Evolutionary conservation across 64 coral and sea anemone genomes (phyloP).

Genomic region (Stylophora pistillata): DNA sequence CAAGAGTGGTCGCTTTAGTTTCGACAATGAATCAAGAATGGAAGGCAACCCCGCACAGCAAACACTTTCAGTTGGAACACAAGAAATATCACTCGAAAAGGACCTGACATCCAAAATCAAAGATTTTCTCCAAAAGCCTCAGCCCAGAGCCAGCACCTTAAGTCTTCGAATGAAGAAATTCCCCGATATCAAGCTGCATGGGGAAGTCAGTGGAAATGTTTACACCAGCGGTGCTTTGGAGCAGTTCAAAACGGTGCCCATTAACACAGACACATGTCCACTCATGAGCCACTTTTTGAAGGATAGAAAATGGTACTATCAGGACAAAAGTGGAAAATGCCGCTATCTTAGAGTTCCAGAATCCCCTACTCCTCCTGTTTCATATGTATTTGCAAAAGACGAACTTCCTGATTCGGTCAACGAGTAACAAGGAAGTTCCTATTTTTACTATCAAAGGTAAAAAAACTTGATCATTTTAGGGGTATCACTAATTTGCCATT

Average conservation of each 20-base stretch:
- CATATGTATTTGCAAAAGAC: slow-evolving; percentile 36
- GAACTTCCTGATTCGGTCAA: neutral
- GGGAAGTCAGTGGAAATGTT: neutral
- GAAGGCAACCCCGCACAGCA: neutral
- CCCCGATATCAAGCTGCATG: neutral
- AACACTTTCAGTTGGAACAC: neutral
- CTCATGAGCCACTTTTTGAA: slow-evolving; percentile 33
- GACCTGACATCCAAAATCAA: neutral
- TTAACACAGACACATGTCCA: slow-evolving; percentile 59
- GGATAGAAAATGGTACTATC: slow-evolving; percentile 68
- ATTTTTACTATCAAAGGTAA: neutral
- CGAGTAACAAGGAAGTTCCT: neutral
- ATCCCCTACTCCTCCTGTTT: slow-evolving; percentile 34
- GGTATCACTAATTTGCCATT: too few species aligned
- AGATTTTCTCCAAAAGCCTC: neutral
- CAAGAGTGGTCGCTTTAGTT: too few species aligned
- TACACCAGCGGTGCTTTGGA: neutral
- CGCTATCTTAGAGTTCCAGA: slow-evolving; percentile 57
- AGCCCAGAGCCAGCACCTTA: neutral
- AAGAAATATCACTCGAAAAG: neutral
- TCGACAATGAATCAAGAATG: neutral
- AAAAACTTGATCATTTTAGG: neutral
- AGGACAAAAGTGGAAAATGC: slow-evolving; percentile 59
- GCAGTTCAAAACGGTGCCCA: neutral
- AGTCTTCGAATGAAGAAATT: neutral